Percentiles rank a stretch among this genome's conserved stretches.
Conservation (phyloP, 2,113 vertebrate genomes). For the Pagrus major region DNA sequence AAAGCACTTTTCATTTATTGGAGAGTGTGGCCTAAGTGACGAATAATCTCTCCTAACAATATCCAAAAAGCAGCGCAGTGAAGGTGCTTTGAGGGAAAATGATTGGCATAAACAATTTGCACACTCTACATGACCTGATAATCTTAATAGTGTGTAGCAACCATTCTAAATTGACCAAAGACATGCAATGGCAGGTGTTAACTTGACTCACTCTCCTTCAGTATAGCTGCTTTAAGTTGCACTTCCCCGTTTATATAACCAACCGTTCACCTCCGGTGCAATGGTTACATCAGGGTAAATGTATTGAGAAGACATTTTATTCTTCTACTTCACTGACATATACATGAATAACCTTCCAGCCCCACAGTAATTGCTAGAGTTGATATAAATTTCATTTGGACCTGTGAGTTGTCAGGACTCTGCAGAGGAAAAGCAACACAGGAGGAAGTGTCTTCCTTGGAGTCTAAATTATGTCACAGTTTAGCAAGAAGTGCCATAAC, state of each 20-base stretch:
- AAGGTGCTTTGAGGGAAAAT: slow-evolving; percentile 5
- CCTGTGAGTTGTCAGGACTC: slow-evolving; percentile 48
- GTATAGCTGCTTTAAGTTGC: neutral
- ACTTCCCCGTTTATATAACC: neutral
- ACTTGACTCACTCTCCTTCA: neutral
- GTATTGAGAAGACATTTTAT: slow-evolving; percentile 3
- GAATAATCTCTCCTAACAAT: slow-evolving; percentile 12
- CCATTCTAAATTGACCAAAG: neutral
- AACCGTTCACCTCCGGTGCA: neutral
- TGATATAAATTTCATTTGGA: slow-evolving; percentile 61
- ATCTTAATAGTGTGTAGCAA: neutral
- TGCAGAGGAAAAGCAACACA: slow-evolving; percentile 32
- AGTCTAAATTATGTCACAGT: slow-evolving; percentile 23
- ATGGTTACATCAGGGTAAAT: slow-evolving; percentile 17
- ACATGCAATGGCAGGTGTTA: neutral
- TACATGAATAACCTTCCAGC: slow-evolving; percentile 40
- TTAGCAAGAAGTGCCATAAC: slow-evolving; percentile 24
- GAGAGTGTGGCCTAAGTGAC: slow-evolving; percentile 39
- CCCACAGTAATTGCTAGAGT: slow-evolving; percentile 37
- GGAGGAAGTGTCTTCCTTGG: slow-evolving; percentile 11
- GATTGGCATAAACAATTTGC: neutral
- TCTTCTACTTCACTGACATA: slow-evolving; percentile 30
- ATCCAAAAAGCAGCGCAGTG: neutral
- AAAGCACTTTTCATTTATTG: slow-evolving; percentile 69
- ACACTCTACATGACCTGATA: neutral